Conservation (phyloP, 1,140 invertebrate species). For the Diachasmimorpha longicaudata region DNA sequence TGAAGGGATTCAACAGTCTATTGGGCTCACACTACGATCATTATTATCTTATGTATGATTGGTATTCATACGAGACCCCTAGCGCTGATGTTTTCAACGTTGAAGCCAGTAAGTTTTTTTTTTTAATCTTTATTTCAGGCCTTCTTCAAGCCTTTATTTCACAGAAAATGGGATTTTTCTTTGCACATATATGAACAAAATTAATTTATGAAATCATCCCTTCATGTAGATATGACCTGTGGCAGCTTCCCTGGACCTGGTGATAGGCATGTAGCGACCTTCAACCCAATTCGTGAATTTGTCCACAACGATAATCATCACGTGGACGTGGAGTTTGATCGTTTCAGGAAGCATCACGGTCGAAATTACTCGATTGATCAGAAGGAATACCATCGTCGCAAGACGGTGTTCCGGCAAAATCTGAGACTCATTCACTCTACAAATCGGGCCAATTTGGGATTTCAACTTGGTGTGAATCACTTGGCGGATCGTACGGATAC, state of each 20-base stretch:
- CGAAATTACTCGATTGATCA: conserved; percentile 69
- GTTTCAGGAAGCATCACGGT: conserved; percentile 77
- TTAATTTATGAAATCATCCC: background rate
- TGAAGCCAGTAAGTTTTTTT: conserved; percentile 63
- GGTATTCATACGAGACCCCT: conserved; percentile 73
- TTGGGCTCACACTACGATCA: conserved; percentile 96
- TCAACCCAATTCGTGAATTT: conserved; percentile 95
- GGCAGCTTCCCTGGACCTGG: conserved; percentile 88
- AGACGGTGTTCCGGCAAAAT: conserved; percentile 89
- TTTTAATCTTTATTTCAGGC: too few species aligned
- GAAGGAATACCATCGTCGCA: conserved; percentile 73
- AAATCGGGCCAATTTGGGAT: conserved; percentile 80
- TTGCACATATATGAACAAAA: conserved; percentile 8
- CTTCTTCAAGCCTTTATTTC: too few species aligned
- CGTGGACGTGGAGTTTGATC: conserved; percentile 77
- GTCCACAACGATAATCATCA: conserved; percentile 76
- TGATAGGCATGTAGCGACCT: conserved; percentile 74
- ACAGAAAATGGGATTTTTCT: too few species aligned
- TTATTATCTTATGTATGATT: conserved; percentile 87
- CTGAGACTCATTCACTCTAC: conserved; percentile 84
- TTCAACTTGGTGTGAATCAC: conserved; percentile 83
- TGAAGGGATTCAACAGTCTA: conserved; percentile 90
- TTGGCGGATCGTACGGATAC: conserved; percentile 81
- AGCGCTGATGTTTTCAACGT: conserved; percentile 74
- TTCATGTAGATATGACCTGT: conserved; percentile 72